Evolutionary conservation across 2,888 invertebrate species (phyloP).

Genomic region (Cynaeus angustus): DNA sequence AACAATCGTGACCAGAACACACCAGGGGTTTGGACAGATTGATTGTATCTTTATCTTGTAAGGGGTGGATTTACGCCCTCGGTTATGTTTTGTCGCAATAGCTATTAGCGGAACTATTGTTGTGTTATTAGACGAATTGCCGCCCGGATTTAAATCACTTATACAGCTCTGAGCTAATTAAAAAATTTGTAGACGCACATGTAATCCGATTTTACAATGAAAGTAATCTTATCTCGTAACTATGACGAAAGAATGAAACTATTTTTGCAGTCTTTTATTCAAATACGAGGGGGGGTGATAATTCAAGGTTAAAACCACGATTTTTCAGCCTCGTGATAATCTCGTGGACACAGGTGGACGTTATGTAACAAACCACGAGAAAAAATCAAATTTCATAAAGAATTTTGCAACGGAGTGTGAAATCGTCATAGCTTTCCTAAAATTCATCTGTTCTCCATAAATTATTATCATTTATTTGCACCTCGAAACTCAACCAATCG

Average conservation of each 20-base stretch:
- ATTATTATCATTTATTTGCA: conserved; percentile 35
- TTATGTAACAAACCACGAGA: conserved; percentile 1
- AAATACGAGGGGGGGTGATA: too few relatives aligned
- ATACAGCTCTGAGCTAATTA: conserved; percentile 33
- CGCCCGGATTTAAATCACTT: conserved; percentile 50
- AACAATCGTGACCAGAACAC: conserved; percentile 57
- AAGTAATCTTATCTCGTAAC: conserved; percentile 16
- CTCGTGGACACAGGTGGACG: neutral
- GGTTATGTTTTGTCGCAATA: conserved; percentile 57
- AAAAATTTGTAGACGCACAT: conserved; percentile 22
- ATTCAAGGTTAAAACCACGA: neutral
- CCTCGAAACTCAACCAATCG: conserved; percentile 6
- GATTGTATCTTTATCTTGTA: conserved; percentile 68
- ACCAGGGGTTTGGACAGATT: conserved; percentile 60
- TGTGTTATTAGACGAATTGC: conserved; percentile 62
- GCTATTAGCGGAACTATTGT: conserved; percentile 65
- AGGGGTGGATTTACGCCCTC: conserved; percentile 65
- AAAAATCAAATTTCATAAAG: neutral
- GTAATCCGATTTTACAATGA: conserved; percentile 1
- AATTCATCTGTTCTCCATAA: conserved; percentile 20
- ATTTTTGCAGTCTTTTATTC: too few relatives aligned
- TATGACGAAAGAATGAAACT: too few relatives aligned
- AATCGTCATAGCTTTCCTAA: conserved; percentile 22
- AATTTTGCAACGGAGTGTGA: conserved; percentile 36
- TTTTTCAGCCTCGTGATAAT: neutral